Conservation (phyloP, 2,888 invertebrate species). For the Eupsilia transversa region DNA sequence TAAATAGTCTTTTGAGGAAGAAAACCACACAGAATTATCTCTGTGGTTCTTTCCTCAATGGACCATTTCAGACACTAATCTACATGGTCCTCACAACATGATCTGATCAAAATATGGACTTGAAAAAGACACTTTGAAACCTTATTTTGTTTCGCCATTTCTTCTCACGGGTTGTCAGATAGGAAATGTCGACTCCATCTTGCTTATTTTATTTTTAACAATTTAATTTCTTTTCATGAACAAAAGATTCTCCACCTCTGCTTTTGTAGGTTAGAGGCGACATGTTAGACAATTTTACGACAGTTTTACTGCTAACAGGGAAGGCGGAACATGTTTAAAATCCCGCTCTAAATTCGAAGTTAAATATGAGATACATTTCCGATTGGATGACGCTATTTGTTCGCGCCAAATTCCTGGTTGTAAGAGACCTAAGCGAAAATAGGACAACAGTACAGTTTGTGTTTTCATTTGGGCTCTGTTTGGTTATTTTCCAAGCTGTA, state of each 20-base stretch:
- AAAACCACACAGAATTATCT: too few species aligned
- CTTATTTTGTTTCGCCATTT: too few species aligned
- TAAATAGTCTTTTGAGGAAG: too few species aligned
- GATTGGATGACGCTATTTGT: constrained; percentile 53
- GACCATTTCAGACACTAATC: too few species aligned
- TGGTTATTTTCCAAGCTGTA: constrained; percentile 4
- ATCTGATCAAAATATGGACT: too few species aligned
- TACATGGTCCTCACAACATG: too few species aligned
- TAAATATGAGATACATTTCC: constrained; percentile 63
- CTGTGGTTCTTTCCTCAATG: too few species aligned
- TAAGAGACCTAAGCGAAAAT: neutral
- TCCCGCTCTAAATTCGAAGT: constrained; percentile 68
- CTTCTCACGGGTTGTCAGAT: too few species aligned
- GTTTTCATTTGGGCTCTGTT: constrained; percentile 4
- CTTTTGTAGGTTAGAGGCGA: constrained; percentile 47
- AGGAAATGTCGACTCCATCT: too few species aligned
- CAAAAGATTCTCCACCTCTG: constrained; percentile 48
- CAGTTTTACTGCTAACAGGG: constrained; percentile 78
- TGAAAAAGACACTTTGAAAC: too few species aligned
- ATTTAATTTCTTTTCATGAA: neutral
- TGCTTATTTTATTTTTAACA: too few species aligned
- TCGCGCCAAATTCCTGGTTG: constrained; percentile 6
- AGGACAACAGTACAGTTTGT: neutral
- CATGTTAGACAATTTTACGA: constrained; percentile 75
- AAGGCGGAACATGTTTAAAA: constrained; percentile 64